Percentiles rank a stretch among this genome's conserved stretches.
Conservation (phyloP, 1,140 invertebrate genomes). For the Drosophila melanogaster region DNA sequence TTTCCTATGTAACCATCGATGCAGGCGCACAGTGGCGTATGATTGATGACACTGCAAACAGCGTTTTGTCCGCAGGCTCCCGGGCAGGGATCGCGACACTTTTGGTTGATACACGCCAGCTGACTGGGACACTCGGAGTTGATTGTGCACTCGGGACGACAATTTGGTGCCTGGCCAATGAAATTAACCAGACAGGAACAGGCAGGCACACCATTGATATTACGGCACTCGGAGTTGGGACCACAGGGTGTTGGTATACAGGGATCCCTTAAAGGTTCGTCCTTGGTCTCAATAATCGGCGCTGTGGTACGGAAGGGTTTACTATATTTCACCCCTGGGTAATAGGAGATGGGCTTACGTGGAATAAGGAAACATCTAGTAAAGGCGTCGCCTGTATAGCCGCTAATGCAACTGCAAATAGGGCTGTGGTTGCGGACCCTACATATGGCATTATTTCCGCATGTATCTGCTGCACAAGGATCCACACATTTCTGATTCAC, state of each 20-base stretch:
- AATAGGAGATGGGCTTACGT: conserved; percentile 85
- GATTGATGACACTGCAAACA: conserved; percentile 89
- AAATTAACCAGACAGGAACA: conserved; percentile 92
- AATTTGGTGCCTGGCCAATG: conserved; percentile 92
- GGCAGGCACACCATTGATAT: conserved; percentile 88
- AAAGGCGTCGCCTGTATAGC: conserved; percentile 89
- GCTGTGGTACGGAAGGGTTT: conserved; percentile 84
- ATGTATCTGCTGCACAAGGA: conserved; percentile 88
- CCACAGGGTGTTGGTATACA: conserved; percentile 93
- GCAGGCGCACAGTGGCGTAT: conserved; percentile 88
- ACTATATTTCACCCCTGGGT: background rate
- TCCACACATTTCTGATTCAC: conserved; percentile 89
- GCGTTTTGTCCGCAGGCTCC: conserved; percentile 93
- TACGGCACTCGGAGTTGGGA: conserved; percentile 91
- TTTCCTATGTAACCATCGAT: conserved; percentile 89
- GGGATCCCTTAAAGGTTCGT: conserved; percentile 86
- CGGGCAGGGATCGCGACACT: conserved; percentile 92
- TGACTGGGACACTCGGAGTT: conserved; percentile 93
- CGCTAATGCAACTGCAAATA: conserved; percentile 88
- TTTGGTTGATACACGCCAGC: conserved; percentile 91
- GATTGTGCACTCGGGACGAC: conserved; percentile 92
- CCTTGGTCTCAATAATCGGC: conserved; percentile 88
- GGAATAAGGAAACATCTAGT: conserved; percentile 86
- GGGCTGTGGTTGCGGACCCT: conserved; percentile 91
- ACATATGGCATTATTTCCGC: conserved; percentile 89